Evolutionary conservation across 2,113 vertebrate genomes (phyloP), one percentile per base, ranked within the genome.

Genomic region (Tupaia chinensis): DNA sequence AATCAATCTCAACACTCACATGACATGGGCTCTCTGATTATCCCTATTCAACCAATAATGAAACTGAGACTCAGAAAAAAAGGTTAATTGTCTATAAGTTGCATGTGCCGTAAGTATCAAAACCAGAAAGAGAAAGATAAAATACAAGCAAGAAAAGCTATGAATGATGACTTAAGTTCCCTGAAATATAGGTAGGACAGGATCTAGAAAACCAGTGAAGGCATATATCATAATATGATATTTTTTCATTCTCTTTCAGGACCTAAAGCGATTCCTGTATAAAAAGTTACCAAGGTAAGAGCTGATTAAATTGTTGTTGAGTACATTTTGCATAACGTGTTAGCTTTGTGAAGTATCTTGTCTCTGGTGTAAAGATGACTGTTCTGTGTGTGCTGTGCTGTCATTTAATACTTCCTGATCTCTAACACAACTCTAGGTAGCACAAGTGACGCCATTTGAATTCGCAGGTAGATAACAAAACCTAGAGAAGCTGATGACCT

Each of bases 231-330:
- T 81, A 93, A 85, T 61, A 56, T 44, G 5, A 25, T 2, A 61
- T 97, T 91, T 63, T 54, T 34, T 53, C 97, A 63, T 97, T 93
- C 88, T 97, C 80, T 98, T 97, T 34, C 98, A 99, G 99, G 99
- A 99, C 95, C 98, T 99, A 95, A 99, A 99, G 98, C 98, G 99
- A 87, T 99, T 99, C 91, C 98, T 99, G 69, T 99, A 99, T 98
- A 99, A 99, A 98, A 99, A 99, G 97, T 95, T 99, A 95, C 99
- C 99, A 76, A 99, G 99, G 99, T 99, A 98, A 98, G 98, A 89
- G n/a, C 82, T 54, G n/a, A 61, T 12, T 79, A 27, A 25, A 89
- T 82, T 88, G 3, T 91, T 76, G 34, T 29, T 54, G 60, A 82
- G 82, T 93, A 54, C 65, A 58, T 82, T 87, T n/a, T 81, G 3